Evolutionary conservation across 1,140 invertebrate species (phyloP), one percentile per base, ranked within the genome.

Genomic region (Diprion similis): DNA sequence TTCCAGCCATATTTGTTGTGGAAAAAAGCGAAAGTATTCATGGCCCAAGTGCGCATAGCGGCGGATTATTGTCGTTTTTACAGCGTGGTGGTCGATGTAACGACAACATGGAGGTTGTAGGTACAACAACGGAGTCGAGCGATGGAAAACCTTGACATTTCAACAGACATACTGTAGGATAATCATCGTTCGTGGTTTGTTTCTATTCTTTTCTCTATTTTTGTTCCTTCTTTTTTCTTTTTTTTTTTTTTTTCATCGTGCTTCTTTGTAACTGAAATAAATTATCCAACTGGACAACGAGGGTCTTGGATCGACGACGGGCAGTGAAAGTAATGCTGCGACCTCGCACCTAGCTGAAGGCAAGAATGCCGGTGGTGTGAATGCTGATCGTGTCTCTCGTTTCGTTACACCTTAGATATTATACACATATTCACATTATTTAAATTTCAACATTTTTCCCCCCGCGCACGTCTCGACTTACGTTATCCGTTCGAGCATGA

Each of bases 241-340:
- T n/a, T n/a, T n/a, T 6, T 6, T 0, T 37, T 37, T 37, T 37
- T 37, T 37, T 37, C 2, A 6, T 59, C 51, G 9, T 17, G n/a
- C 4, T 59, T 9, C 24, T 37, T 68, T 68, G 11, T 17, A 13
- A 18, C 17, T 19, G 37, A 19, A 19, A 68, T 68, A 19, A 18
- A 18, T 18, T 68, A 68, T 45, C 70, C 71, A 48, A 66, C 70
- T 68, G 67, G 17, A 45, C 48, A 46, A 71, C 68, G 68, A 76
- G 45, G 19, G 51, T 69, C 64, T 69, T 75, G 79, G 80, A 78
- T 75, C 73, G 72, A 77, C 70, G 72, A 74, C 77, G 73, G 81
- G 75, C 75, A 81, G 81, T 82, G 81, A 82, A 82, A 82, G 81
- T 82, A 80, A 82, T 76, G 74, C 71, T 71, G 73, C 79, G 69